Base-by-base conservation (phyloP, 2,888 invertebrate species). In the Halictus quadricinctus region DNA sequence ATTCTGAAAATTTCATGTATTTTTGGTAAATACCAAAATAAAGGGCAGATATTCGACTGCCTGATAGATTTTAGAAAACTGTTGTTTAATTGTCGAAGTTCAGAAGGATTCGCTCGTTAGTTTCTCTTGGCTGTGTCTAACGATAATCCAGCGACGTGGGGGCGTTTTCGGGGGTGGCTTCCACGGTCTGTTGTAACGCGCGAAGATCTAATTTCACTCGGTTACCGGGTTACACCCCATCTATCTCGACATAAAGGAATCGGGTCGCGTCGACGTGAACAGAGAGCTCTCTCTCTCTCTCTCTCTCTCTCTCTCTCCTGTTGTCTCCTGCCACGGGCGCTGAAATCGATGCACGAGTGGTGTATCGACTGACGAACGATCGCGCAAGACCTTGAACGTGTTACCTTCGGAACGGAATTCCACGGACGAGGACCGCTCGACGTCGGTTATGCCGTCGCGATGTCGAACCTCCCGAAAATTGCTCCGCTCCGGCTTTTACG, bases 211-310 rank as follows among this genome's bases (percentile, higher is more conserved):
- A 76, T 83, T 81, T 66, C 76, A 48, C 41, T n/a, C 15, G 54
- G 36, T 15, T 29, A n/a, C 60, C 58, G 21, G 18, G 41, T 50
- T 72, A 41, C 69, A n/a, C 21, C 48, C 69, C 46, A 50, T 81
- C 73, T 41, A 46, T 74, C 29, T 13, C 43, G 12, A 81, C 79
- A 84, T 86, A 86, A 83, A 83, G 84, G 81, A 88, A 82, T 78
- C 86, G 82, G 86, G 84, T 88, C 84, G 86, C 72, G 77, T 73
- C 70, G 78, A 83, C 79, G 81, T 72, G 76, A 73, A 72, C 66
- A 41, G 78, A 84, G 86, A 60, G 60, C 25, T 1, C 18, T 54
- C 46, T 12, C 58, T n/a, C 87, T 83, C 80, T 6, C 29, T 21
- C 54, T 54, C 25, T 5, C n/a, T 43, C 8, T 54, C 66, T 43